Evolutionary conservation across 2,797 vertebrate genomes (phyloP), one percentile per base, ranked within the genome.

Genomic region (Myioborus melanocephalus): DNA sequence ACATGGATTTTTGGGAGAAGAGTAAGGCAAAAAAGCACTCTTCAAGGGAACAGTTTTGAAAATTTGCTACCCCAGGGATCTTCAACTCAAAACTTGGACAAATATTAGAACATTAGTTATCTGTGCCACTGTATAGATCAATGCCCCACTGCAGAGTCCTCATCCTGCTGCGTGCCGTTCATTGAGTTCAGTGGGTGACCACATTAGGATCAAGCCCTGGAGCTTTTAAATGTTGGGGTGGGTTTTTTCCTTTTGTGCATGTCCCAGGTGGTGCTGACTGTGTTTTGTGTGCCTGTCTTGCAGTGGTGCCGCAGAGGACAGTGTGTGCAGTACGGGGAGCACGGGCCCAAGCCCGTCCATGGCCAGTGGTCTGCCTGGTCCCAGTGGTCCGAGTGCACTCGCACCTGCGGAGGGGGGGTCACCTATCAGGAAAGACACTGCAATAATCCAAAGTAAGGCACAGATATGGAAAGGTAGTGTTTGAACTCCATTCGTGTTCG

Each of bases 241-340:
- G 44, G 30, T 53, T 32, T 34, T 26, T 43, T 39, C 15, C 5
- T 0, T 52, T 59, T 66, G 63, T 69, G 30, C 55, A 14, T 35
- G 16, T 92, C 3, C 8, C 52, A 8, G 47, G 35, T 68, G 41
- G 37, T 4, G 10, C 41, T 91, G 24, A 86, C 65, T 32, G 63
- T 97, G 11, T 35, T 14, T 86, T 75, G 83, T 91, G 61, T 2
- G 44, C 1, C 96, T 97, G 77, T 95, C 60, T 97, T 89, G 72
- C 98, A 99, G 99, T 99, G 99, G 99, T 99, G 99, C 96, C 98
- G 99, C 89, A 98, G 98, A 96, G 99, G 99, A 77, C 99, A 99
- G 95, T 99, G 99, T 94, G 98, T 99, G 12, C 98, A 98, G 83
- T 98, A 98, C 0, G 99, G 99, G 39, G 99, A 99, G 27, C 98